Conservation (phyloP, 30 jellyfish, hydroid and myxozoan species). For the Turritopsis rubra region DNA sequence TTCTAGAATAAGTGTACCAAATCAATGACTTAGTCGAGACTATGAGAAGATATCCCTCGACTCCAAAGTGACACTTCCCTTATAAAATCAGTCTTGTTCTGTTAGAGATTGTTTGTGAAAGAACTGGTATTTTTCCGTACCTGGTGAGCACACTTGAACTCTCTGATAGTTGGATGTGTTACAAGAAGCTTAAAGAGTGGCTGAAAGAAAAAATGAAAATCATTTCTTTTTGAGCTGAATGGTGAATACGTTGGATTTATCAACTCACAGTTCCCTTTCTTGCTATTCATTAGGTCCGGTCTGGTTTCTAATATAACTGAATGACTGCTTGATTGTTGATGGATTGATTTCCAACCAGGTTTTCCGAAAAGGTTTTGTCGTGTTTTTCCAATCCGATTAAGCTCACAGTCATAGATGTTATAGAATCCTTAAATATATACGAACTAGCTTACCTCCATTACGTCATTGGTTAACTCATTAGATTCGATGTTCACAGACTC, state of each 20-base stretch:
- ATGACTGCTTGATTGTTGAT: too few relatives aligned
- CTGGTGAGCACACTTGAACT: constrained; percentile 41
- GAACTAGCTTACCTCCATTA: constrained; percentile 33
- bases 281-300: too few relatives aligned
- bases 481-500: constrained; percentile 35
- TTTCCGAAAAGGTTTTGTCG: too few relatives aligned
- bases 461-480: constrained; percentile 23
- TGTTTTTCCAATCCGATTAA: too few relatives aligned
- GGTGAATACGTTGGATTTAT: too few relatives aligned
- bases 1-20: constrained; percentile 1
- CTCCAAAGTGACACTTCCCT: too few relatives aligned
- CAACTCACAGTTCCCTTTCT: too few relatives aligned
- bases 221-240: background rate
- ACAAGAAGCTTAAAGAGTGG: constrained; percentile 24
- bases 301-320: too few relatives aligned
- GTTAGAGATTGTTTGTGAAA: background rate
- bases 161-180: constrained; percentile 33
- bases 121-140: background rate
- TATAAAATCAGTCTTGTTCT: too few relatives aligned
- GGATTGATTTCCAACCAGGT: too few relatives aligned
- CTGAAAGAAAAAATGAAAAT: constrained; percentile 8
- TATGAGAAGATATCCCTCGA: background rate
- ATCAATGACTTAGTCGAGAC: background rate
- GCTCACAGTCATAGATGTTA: too few relatives aligned
- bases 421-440: background rate